Evolutionary conservation across 2,888 invertebrate species (phyloP), one percentile per base, ranked within the genome.

Genomic region (Charanyca ferruginea): DNA sequence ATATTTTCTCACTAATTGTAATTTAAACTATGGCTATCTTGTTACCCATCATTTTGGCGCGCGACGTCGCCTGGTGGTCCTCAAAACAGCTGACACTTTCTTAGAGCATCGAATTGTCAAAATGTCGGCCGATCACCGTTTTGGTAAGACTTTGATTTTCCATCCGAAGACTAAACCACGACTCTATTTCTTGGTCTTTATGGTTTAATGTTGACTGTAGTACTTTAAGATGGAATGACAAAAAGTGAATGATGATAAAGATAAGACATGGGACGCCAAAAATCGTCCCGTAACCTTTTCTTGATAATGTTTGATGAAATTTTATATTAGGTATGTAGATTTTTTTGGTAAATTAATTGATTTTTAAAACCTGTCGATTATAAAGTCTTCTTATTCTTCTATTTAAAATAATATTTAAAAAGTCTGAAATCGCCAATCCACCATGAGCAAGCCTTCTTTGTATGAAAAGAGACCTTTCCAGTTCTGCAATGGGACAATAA

Each of bases 61-160:
- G 87, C 86, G 86, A 84, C 87, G 75, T 76, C 73, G 79, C 91
- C 80, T 83, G 94, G 94, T 94, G 94, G 94, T 94, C 94, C 79
- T 90, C 89, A 85, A 83, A 80, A 65, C 70, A 77, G 78, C 88
- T 92, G 94, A 93, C 94, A 93, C 92, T 93, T 93, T 91, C 90
- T 82, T 85, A 85, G 80, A 81, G 87, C 87, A 89, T 89, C 87
- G 90, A 92, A 94, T 93, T 94, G 94, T 94, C 94, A 94, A 94
- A 93, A 92, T 92, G 94, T 94, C 93, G 88, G 89, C 90, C 92
- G 85, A 91, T 93, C 93, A 91, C 85, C 28, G 49, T 65, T 76
- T 66, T 35, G 23, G 38, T 55, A 51, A 57, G 66, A 59, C 54
- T 72, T 77, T 66, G 53, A 71, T 54, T 58, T 41, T 8, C 18